phyloP scores from a whole-genome alignment of 1,140 invertebrate genomes.

The Eriosoma lanigerum region DNA sequence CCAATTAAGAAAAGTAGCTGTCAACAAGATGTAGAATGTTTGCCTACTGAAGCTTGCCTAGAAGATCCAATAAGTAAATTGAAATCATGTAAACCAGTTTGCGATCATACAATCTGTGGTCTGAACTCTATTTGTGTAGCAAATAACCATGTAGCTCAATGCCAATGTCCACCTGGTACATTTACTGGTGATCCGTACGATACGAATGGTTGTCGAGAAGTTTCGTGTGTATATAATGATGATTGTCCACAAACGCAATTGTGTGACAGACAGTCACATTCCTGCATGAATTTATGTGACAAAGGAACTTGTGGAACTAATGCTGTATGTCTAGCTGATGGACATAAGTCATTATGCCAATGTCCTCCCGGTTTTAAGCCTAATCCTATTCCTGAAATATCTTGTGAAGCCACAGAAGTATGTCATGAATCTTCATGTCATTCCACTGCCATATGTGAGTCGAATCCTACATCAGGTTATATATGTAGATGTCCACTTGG shows the following conservation, averaged over 20 bases:
- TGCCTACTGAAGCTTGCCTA: constrained; percentile 66
- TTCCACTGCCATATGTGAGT: constrained; percentile 75
- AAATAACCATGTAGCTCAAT: constrained; percentile 73
- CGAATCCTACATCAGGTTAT: constrained; percentile 68
- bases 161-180: constrained; percentile 71
- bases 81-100: constrained; percentile 80
- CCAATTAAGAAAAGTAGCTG: constrained; percentile 58
- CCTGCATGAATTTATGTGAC: constrained; percentile 88
- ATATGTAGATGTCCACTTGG: constrained; percentile 81
- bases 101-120: constrained; percentile 71
- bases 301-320: constrained; percentile 74
- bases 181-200: constrained; percentile 73
- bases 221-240: constrained; percentile 70
- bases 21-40: constrained; percentile 70
- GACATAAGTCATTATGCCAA: constrained; percentile 74
- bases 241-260: constrained; percentile 70
- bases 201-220: constrained; percentile 8
- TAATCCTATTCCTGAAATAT: constrained; percentile 65
- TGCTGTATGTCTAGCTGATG: constrained; percentile 77
- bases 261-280: constrained; percentile 70
- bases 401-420: constrained; percentile 55
- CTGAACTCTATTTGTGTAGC: constrained; percentile 81
- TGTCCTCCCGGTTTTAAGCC: constrained; percentile 80
- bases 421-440: constrained; percentile 74
- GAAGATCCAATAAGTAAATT: constrained; percentile 65